Conservation (phyloP, 2,888 invertebrate genomes). For the Oasisia sp. region DNA sequence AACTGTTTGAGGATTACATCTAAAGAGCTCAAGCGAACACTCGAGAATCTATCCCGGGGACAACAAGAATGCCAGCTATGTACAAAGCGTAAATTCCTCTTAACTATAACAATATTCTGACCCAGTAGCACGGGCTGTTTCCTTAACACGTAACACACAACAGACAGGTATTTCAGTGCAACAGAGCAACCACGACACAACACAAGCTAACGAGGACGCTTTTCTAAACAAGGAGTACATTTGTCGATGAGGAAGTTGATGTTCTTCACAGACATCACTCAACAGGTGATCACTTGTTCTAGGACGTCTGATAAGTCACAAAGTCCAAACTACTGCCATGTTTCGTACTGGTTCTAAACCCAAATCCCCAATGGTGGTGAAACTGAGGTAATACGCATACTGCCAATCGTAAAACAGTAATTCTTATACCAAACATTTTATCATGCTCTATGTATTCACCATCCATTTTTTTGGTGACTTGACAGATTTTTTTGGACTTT, state of each 20-base stretch:
- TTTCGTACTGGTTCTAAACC: no score
- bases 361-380: no score
- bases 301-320: no score
- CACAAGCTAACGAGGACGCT: background rate
- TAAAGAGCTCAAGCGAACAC: background rate
- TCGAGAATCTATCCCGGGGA: background rate
- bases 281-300: background rate
- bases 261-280: background rate
- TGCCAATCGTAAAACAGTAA: no score
- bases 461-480: no score
- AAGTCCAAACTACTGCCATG: no score
- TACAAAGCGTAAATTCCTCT: background rate
- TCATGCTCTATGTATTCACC: no score
- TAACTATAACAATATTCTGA: background rate
- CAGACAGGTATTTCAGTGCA: background rate
- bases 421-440: no score
- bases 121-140: background rate
- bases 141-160: background rate
- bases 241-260: background rate
- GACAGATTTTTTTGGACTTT: no score
- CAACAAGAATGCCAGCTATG: background rate
- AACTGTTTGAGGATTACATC: background rate
- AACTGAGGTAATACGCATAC: no score
- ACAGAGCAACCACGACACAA: background rate
- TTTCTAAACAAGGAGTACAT: background rate